Base-by-base conservation (phyloP, 2,797 vertebrate genomes). In the Thamnophis elegans region DNA sequence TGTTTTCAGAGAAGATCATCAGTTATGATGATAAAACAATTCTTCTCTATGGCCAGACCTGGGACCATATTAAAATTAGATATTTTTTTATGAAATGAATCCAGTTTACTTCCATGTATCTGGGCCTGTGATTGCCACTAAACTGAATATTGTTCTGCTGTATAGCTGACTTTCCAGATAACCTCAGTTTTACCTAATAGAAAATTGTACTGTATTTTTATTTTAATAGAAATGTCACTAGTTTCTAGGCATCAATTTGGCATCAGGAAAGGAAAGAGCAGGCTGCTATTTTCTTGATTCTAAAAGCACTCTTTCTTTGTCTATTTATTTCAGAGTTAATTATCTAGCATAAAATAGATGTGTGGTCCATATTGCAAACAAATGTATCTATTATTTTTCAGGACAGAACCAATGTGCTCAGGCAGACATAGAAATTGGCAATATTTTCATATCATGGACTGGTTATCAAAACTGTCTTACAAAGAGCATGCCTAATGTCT, bases 251-350 rank as follows among this genome's bases (percentile, higher is more conserved):
- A 54, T 88, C 12, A 56, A 1, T 88, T 93, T 47, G 55, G 0
- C 91, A 90, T 87, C 89, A 92, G 92, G 88, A 16, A 92, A 93
- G n/a, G n/a, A 93, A n/a, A 28, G 51, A 85, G 10, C 51, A 85
- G n/a, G 42, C 42, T 91, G 78, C 42, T 91, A 51, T 89, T 86
- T 78, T 89, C 32, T 65, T 51, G 16, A 85, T 89, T 54, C 58
- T 42, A 85, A 92, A 86, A 92, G 14, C 13, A 4, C 12, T 53
- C 20, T 59, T 68, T 89, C 16, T 89, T 89, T 85, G 18, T 51
- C 5, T 18, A 92, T 65, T 32, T 54, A 60, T 89, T 85, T 85
- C 82, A 9, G 36, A 62, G 73, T 85, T 89, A 59, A 92, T 89
- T 89, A 53, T 85, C 58, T 88, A n/a, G n/a, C 53, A 85, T 85